Evolutionary conservation across 2,113 vertebrate species (phyloP).

Genomic region (Cottus gobio): DNA sequence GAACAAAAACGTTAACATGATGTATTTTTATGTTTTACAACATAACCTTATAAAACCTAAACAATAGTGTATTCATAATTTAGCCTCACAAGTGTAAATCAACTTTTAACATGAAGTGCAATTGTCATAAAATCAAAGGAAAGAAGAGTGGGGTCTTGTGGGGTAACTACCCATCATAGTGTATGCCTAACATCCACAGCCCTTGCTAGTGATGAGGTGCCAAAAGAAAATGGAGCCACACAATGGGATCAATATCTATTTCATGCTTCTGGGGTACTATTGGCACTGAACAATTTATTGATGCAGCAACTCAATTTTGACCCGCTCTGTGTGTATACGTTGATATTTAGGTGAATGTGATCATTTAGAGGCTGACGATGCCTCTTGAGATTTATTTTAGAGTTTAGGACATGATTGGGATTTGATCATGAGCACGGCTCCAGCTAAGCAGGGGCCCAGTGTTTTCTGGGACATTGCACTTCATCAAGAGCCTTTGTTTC

Average conservation of each 20-base stretch:
- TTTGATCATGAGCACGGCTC: conserved; percentile 19
- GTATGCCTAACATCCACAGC: not conserved
- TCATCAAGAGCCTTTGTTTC: not conserved
- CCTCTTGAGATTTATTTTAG: conserved; percentile 12
- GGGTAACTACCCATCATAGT: conserved; percentile 5
- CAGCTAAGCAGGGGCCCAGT: conserved; percentile 23
- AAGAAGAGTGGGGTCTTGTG: not conserved
- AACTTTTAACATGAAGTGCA: not conserved
- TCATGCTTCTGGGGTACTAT: conserved; percentile 56
- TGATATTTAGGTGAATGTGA: conserved; percentile 27
- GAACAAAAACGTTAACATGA: not conserved
- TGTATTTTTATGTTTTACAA: not conserved
- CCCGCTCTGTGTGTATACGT: conserved; percentile 7
- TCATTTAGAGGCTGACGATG: conserved; percentile 48
- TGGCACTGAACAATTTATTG: conserved; percentile 39
- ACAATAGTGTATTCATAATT: not conserved
- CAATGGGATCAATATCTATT: conserved; percentile 68
- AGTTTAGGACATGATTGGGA: not conserved
- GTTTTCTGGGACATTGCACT: conserved; percentile 32
- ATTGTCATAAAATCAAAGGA: conserved; percentile 8
- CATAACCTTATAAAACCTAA: not conserved
- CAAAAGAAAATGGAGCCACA: conserved; percentile 18
- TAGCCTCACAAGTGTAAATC: not conserved
- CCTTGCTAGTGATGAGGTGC: conserved; percentile 5
- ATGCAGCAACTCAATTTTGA: conserved; percentile 42